Percentiles rank a stretch among this genome's conserved stretches.
Conservation (phyloP, 2,888 invertebrate genomes). For the Cryptocephalus primarius region DNA sequence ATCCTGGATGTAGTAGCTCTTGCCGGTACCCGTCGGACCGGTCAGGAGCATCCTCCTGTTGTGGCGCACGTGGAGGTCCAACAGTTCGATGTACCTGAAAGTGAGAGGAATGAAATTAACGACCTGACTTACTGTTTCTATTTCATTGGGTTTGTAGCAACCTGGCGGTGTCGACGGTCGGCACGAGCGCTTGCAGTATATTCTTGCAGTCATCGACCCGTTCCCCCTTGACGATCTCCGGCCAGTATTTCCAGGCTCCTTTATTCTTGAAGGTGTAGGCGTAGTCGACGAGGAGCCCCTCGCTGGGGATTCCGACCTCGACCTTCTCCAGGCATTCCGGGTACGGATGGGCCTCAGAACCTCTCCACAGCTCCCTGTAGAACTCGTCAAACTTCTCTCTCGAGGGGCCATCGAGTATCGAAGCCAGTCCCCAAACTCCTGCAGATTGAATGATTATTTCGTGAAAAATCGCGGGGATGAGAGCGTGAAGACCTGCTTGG, state of each 20-base stretch:
- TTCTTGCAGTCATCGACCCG: constrained; percentile 55
- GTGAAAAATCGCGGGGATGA: not conserved
- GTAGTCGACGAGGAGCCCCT: constrained; percentile 72
- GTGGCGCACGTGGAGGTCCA: constrained; percentile 65
- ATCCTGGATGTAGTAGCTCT: constrained; percentile 71
- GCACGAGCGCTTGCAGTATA: constrained; percentile 64
- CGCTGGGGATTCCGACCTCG: constrained; percentile 64
- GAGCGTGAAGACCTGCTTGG: constrained; percentile 43
- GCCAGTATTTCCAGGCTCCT: constrained; percentile 82
- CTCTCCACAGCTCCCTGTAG: constrained; percentile 44
- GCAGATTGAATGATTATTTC: not conserved
- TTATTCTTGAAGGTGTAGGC: constrained; percentile 64
- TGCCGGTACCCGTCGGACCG: constrained; percentile 81
- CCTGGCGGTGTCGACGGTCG: constrained; percentile 73
- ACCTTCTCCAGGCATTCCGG: constrained; percentile 53
- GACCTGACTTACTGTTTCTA: too few species aligned
- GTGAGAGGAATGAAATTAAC: too few species aligned
- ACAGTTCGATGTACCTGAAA: constrained; percentile 56
- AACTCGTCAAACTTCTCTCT: constrained; percentile 56
- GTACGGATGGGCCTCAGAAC: constrained; percentile 40
- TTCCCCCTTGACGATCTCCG: constrained; percentile 56
- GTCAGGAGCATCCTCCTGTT: constrained; percentile 58
- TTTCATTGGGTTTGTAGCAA: constrained; percentile 1
- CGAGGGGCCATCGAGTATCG: constrained; percentile 63
- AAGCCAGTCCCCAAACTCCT: constrained; percentile 73